Conservation (phyloP, 2,113 vertebrate species). For the Lathamus discolor region DNA sequence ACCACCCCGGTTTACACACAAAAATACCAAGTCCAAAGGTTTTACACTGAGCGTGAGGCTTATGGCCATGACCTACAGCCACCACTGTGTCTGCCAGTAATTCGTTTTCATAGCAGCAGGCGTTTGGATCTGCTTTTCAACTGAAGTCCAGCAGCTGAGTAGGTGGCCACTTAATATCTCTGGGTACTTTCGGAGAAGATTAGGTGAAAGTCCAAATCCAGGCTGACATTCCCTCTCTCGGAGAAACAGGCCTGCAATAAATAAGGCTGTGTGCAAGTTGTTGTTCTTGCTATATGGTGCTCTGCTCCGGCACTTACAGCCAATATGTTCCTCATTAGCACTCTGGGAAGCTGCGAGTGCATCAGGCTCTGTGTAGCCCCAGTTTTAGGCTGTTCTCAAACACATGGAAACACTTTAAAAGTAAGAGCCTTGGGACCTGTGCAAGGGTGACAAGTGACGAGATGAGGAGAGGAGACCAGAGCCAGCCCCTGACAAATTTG, state of each 20-base stretch:
- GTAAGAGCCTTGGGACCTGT: constrained; percentile 52
- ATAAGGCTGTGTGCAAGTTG: constrained; percentile 59
- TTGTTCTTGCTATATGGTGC: constrained; percentile 56
- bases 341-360: constrained; percentile 67
- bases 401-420: constrained; percentile 68
- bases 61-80: not conserved
- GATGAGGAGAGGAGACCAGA: constrained; percentile 55
- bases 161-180: constrained; percentile 63
- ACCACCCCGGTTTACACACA: not conserved
- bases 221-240: constrained; percentile 44
- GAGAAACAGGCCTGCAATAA: constrained; percentile 65
- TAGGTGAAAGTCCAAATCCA: constrained; percentile 66
- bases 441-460: constrained; percentile 61
- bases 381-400: constrained; percentile 58
- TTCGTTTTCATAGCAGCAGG: not conserved
- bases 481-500: constrained; percentile 69
- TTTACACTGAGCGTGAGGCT: not conserved
- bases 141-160: constrained; percentile 30
- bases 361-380: constrained; percentile 44
- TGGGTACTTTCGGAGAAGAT: constrained; percentile 49
- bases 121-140: constrained; percentile 10
- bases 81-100: not conserved
- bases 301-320: constrained; percentile 48
- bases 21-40: not conserved
- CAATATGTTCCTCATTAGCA: constrained; percentile 70